Evolutionary conservation across 1,140 invertebrate species (phyloP), one percentile per base, ranked within the genome.

Genomic region (Zaprionus ornatus): DNA sequence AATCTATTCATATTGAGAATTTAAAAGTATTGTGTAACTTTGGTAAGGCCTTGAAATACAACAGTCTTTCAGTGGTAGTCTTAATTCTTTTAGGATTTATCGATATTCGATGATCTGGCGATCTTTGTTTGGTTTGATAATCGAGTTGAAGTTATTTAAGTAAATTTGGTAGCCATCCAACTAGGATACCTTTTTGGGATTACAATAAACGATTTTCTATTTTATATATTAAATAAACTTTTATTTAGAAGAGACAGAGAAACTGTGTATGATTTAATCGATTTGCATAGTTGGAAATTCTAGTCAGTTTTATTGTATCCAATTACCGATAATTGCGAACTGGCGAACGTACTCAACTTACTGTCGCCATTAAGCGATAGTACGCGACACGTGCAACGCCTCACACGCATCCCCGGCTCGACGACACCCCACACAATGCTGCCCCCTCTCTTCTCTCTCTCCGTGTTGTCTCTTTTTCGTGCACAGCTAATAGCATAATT

Each of bases 401-500:
- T 50, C 6, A 42, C 60, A 57, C 69, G 21, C 62, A 64, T 13
- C 13, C 37, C 40, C 45, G 17, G 21, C 27, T 37, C 13, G 35
- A 12, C 35, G 1, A 15, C 12, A 45, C 40, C n/a, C 40, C n/a
- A 29, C 60, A 48, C 19, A 54, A 21, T 48, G 13, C 10, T 13
- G 13, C 27, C 29, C 27, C 61, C 35, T 29, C 17, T 52, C 48
- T 42, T 65, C 19, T 13, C 29, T 29, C 19, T 55, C 45, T 42
- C 35, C 15, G 1, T 21, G 15, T 56, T 54, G 29, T 42, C 21
- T 45, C 19, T 50, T 7, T 45, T 60, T 67, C 37, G 60, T 56
- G 64, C 56, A 29, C 25, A 19, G 37, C 56, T 71, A 75, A 73
- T 77, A 77, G 59, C 84, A 77, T 86, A 86, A 86, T 86, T 82